Conservation (phyloP, 2,113 vertebrate species). For the Hippotragus niger region DNA sequence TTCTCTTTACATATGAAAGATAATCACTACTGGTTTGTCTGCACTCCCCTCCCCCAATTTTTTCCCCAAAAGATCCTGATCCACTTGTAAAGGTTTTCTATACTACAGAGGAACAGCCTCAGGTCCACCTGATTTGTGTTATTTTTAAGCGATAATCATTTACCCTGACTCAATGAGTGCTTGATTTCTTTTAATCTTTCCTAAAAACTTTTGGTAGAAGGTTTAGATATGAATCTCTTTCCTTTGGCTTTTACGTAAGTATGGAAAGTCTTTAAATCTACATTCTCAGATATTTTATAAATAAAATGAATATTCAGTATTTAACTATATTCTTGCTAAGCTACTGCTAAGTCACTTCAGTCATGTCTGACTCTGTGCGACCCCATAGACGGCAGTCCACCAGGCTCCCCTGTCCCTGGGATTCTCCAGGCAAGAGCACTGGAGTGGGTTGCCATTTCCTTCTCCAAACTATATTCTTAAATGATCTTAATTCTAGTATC, state of each 20-base stretch:
- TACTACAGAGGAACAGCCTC: background rate
- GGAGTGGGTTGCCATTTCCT: too few species aligned
- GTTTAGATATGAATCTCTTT: background rate
- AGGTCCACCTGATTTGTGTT: background rate
- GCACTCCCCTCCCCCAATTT: too few species aligned
- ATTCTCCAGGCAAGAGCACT: too few species aligned
- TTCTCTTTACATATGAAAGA: background rate
- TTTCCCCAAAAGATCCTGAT: background rate
- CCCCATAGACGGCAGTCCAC: too few species aligned
- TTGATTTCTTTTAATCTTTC: background rate
- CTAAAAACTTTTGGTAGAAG: background rate
- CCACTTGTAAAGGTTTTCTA: background rate
- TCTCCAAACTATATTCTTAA: background rate
- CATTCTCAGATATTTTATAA: background rate
- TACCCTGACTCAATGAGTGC: background rate
- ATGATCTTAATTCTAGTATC: background rate
- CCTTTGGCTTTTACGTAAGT: background rate
- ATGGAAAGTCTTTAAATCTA: background rate
- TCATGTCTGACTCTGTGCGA: too few species aligned
- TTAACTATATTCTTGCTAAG: background rate
- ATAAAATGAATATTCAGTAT: background rate
- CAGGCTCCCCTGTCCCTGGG: too few species aligned
- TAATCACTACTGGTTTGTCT: background rate
- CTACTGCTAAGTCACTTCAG: too few species aligned
- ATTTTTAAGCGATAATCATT: background rate